Evolutionary conservation across 2,888 invertebrate species (phyloP), one percentile per base, ranked within the genome.

Genomic region (Crematogaster levior): DNA sequence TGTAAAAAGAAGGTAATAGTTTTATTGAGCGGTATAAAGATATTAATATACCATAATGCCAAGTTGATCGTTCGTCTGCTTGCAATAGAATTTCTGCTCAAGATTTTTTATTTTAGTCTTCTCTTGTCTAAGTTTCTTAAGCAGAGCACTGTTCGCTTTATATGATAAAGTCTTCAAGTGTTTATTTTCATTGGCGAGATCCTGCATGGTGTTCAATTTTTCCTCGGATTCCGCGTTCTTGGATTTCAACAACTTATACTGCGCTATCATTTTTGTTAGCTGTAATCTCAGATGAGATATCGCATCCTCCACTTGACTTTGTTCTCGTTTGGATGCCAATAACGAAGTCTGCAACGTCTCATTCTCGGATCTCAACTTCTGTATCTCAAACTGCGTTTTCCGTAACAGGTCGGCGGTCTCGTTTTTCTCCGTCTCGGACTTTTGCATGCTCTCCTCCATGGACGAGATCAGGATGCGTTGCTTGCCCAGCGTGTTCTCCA

Each of bases 231-330:
- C 91, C 9, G 30, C 34, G 70, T 92, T 93, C 30, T 92, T 89
- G 1, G 83, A 81, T 56, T 90, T 92, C 6, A 93, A 18, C 37
- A 92, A 46, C 65, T 90, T 92, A 40, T 93, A 88, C 43, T 92
- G 92, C 0, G 90, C 86, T 46, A 93, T 91, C 92, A 93, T 92
- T 81, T 92, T 93, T 0, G 87, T 86, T 5, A 93, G 84, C 58
- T 93, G 93, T 27, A 84, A 75, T 4, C 86, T 89, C 10, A 93
- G 68, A 53, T 91, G 89, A 3, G 89, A 85, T 21, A 92, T 93
- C 5, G 91, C 93, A 70, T 89, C 89, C 83, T 93, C 92, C 18
- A 93, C 92, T 82, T 93, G 92, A 18, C 87, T 88, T 30, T 90
- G 91, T 43, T 93, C 92, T 48, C 87, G 90, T 63, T 88, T 90